Percentiles rank a stretch among this genome's conserved stretches.
Conservation (phyloP, 2,797 vertebrate genomes). For the Tachyglossus aculeatus region DNA sequence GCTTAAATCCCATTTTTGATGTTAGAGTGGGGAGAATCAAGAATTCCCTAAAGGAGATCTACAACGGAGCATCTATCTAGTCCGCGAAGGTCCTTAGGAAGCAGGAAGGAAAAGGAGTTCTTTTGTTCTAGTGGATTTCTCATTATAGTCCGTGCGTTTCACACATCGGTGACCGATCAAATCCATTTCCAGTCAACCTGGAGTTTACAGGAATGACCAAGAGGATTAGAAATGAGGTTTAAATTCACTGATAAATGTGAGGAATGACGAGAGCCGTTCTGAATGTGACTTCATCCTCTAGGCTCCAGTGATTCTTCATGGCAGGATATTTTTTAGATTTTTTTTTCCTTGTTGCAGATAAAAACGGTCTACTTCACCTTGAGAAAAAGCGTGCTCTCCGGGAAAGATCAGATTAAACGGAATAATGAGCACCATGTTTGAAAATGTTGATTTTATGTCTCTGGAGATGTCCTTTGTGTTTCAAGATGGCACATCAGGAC, state of each 20-base stretch:
- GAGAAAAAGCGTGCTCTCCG: conserved; percentile 30
- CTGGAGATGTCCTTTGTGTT: no score
- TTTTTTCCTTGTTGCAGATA: conserved; percentile 9
- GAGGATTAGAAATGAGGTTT: conserved; percentile 56
- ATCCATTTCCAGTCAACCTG: conserved; percentile 23
- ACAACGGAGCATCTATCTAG: no score
- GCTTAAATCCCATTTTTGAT: no score
- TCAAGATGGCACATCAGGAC: no score
- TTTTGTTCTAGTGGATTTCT: conserved; percentile 17
- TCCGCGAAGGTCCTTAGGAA: conserved; percentile 6
- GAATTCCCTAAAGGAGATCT: no score
- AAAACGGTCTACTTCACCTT: conserved; percentile 58
- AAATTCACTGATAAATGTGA: conserved; percentile 63
- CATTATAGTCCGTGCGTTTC: conserved; percentile 33
- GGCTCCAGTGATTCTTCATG: conserved; percentile 58
- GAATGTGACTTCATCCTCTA: conserved; percentile 35
- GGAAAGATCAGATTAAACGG: conserved; percentile 63
- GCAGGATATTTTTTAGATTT: conserved; percentile 41
- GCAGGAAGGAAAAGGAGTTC: conserved; percentile 6
- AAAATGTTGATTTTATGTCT: no score
- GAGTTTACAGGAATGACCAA: conserved; percentile 52
- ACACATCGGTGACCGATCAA: conserved; percentile 29
- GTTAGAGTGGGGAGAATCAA: not conserved
- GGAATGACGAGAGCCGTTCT: conserved; percentile 26
- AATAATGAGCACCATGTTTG: conserved; percentile 48